Evolutionary conservation across 2,113 vertebrate species (phyloP).

Genomic region (Oreotrochilus melanogaster): DNA sequence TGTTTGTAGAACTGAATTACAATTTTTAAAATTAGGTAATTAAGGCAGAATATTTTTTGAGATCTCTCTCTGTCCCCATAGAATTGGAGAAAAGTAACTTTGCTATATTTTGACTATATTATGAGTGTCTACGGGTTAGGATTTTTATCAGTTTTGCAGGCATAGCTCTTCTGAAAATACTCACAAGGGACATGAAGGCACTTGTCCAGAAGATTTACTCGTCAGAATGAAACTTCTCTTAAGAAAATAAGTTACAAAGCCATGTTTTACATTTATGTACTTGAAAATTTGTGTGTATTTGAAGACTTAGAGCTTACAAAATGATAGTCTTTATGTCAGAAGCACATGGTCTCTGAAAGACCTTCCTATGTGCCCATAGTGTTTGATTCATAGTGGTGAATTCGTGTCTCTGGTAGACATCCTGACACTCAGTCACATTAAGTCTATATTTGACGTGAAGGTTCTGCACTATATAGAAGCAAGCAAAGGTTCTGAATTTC

Average conservation of each 20-base stretch:
- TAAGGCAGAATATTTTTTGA: neutral
- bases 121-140: fast-evolving
- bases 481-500: neutral
- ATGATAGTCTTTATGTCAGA: neutral
- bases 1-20: neutral
- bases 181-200: neutral
- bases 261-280: neutral
- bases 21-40: neutral
- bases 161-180: neutral
- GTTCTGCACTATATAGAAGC: neutral
- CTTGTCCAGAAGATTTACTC: neutral
- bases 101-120: neutral
- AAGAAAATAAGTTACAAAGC: neutral
- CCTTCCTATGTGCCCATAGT: neutral
- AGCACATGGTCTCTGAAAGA: neutral
- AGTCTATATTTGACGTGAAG: neutral
- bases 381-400: neutral
- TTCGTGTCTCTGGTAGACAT: neutral
- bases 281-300: neutral
- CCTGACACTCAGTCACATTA: neutral
- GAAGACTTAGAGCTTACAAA: neutral
- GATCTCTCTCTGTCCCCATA: neutral
- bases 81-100: neutral
- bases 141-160: neutral
- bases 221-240: neutral